These are phyloP conservation scores for Spodoptera picta DNA, from an alignment of 2,888 invertebrate genomes.

Conservation along the genomic window DNA sequence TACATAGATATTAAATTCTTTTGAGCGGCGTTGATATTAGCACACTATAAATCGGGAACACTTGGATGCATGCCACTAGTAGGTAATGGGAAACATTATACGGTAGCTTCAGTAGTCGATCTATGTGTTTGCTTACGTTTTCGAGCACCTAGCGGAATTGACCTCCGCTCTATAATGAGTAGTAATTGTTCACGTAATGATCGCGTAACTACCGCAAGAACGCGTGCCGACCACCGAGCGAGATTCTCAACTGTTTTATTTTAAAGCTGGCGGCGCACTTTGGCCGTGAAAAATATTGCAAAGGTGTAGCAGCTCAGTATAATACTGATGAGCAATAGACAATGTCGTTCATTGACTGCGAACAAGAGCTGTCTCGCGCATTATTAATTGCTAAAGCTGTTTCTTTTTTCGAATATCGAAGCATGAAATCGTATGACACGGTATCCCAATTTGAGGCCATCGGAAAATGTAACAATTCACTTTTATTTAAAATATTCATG, in stretches of 20 bases:
- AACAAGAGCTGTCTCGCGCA: slow-evolving; percentile 53
- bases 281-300: slow-evolving; percentile 83
- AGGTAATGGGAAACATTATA: slow-evolving; percentile 39
- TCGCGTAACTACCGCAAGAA: slow-evolving; percentile 64
- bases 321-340: slow-evolving; percentile 71
- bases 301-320: slow-evolving; percentile 73
- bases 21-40: slow-evolving; percentile 27
- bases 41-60: slow-evolving; percentile 38
- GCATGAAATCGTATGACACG: slow-evolving; percentile 55
- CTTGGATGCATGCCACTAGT: slow-evolving; percentile 46
- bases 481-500: neutral
- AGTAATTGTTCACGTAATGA: slow-evolving; percentile 72
- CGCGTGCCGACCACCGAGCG: slow-evolving; percentile 77
- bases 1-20: slow-evolving; percentile 7
- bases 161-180: slow-evolving; percentile 56
- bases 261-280: slow-evolving; percentile 77
- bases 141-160: slow-evolving; percentile 43
- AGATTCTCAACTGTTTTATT: slow-evolving; percentile 86
- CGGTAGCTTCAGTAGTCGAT: slow-evolving; percentile 11
- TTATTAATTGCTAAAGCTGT: slow-evolving; percentile 58
- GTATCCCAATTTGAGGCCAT: slow-evolving; percentile 32
- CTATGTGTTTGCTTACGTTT: slow-evolving; percentile 45
- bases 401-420: slow-evolving; percentile 55
- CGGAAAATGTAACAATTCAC: slow-evolving; percentile 12
- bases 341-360: slow-evolving; percentile 80